Evolutionary conservation across 2,888 invertebrate genomes (phyloP).

Genomic region (Pristionchus maxplancki): DNA sequence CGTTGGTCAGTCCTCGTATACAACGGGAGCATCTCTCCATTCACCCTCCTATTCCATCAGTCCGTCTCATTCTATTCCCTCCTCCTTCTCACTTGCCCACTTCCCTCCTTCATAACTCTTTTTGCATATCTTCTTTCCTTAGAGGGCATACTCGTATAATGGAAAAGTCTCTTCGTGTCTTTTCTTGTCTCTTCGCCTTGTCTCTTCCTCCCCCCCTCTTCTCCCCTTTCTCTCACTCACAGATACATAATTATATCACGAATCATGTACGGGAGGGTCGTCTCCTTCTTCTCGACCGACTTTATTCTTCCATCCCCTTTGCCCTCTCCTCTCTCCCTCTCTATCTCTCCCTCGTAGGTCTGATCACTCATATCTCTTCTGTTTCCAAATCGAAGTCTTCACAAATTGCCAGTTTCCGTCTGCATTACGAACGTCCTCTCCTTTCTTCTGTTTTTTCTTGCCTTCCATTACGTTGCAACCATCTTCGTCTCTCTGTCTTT

Average conservation of each 20-base stretch:
- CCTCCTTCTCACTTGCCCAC: background rate
- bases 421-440: constrained; percentile 31
- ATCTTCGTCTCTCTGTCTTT: background rate
- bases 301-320: constrained; percentile 27
- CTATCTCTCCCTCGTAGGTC: background rate
- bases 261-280: constrained; percentile 40
- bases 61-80: constrained; percentile 19
- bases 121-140: constrained; percentile 29
- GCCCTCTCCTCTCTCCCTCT: background rate
- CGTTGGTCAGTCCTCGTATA: background rate
- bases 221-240: constrained; percentile 9
- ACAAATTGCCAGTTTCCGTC: constrained; percentile 7
- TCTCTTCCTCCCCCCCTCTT: background rate
- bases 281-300: constrained; percentile 36
- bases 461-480: background rate
- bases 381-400: background rate
- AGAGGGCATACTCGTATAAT: constrained; percentile 36
- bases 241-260: constrained; percentile 50
- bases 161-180: background rate
- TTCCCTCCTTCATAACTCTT: background rate
- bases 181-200: background rate
- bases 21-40: background rate
- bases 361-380: background rate
- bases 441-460: background rate
- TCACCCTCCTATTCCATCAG: constrained; percentile 27